phyloP scores from a whole-genome alignment of 2,888 invertebrate species.

The Helobdella robusta region DNA sequence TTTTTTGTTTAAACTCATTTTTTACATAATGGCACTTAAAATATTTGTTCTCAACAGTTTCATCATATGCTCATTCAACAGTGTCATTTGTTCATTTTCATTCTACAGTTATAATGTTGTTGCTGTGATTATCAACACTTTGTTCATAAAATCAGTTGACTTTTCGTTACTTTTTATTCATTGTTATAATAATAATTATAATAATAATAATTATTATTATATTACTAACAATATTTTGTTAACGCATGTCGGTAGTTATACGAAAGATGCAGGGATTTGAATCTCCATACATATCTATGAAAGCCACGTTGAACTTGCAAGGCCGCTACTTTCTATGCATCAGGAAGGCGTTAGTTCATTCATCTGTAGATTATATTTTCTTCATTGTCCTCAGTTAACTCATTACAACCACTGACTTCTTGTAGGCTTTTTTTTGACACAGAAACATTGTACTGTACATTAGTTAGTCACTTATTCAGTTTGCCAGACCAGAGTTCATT shows the following conservation, averaged over 20 bases:
- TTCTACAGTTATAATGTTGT: no score
- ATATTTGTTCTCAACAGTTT: background rate
- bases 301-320: slow-evolving; percentile 60
- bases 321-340: slow-evolving; percentile 66
- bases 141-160: no score
- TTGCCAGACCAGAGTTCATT: no score
- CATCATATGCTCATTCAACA: background rate
- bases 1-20: background rate
- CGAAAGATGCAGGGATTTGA: slow-evolving; percentile 91
- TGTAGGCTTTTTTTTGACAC: background rate
- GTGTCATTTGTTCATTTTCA: no score
- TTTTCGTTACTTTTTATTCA: no score
- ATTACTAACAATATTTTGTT: no score
- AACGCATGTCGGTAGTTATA: slow-evolving; percentile 60
- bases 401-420: background rate
- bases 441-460: no score
- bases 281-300: slow-evolving; percentile 84
- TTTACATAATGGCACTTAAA: background rate
- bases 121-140: no score
- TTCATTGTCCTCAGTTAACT: background rate
- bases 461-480: no score
- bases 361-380: slow-evolving; percentile 21
- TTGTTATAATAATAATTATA: no score
- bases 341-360: slow-evolving; percentile 64
- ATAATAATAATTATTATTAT: no score